Base-by-base conservation (phyloP, 2,888 invertebrate genomes). In the Orthonychiurus folsomi region DNA sequence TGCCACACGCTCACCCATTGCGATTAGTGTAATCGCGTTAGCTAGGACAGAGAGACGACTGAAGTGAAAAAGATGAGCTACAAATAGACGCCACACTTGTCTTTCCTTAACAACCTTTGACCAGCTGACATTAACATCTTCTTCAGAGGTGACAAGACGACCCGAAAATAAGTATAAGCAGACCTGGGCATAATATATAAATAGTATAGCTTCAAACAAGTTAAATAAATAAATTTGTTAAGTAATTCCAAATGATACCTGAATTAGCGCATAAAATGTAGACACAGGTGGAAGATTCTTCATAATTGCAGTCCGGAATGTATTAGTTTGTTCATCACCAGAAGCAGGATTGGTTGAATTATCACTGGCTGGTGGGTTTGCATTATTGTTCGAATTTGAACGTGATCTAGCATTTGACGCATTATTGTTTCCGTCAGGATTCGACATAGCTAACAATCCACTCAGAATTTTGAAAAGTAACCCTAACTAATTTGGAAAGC, bases 61-160 rank as follows among this genome's bases (percentile, higher is more conserved):
- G 27, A 68, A 67, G 52, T 69, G 65, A 27, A 66, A 69, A 23
- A 65, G 66, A 1, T 67, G 69, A 15, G 69, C 67, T n/a, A 56
- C 56, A 1, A 66, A 24, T 1, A 69, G 5, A 48, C 69, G 60
- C 67, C 66, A 65, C 0, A 57, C 28, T 61, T 69, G 50, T 1
- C 62, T 52, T 3, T 65, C 15, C 1, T n/a, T 26, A 1, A 69
- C 27, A 2, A 69, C 66, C 1, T 59, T 63, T 27, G 53, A 21
- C 69, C 69, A 69, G 47, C 63, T 63, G 1, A 62, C 60, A 47
- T 24, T 28, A 1, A 66, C 59, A 28, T 62, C 55, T 57, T 64
- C 62, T 24, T 62, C 61, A 2, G 28, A 28, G 2, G 53, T 26
- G 2, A 24, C 62, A 9, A 62, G 18, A 3, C 25, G 24, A n/a